Percentiles rank a stretch among this genome's conserved stretches.
These are phyloP conservation scores for Apamea monoglypha DNA, from an alignment of 2,888 invertebrate genomes.

Conservation along the genomic window DNA sequence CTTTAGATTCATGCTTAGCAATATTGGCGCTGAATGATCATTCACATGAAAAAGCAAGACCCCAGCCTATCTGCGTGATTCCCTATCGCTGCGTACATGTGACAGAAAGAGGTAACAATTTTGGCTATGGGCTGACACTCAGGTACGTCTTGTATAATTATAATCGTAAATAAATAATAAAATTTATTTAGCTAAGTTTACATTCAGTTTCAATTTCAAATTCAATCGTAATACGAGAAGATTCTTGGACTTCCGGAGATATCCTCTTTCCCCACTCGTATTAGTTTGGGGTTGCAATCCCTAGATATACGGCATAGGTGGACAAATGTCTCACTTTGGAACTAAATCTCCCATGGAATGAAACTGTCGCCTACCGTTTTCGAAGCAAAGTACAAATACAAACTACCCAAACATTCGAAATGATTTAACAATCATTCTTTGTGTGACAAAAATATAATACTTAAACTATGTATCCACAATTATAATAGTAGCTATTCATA, in stretches of 20 bases:
- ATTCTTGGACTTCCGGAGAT: background rate
- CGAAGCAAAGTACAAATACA: background rate
- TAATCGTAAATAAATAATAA: no score
- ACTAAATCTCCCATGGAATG: no score
- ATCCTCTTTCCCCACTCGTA: background rate
- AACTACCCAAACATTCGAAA: background rate
- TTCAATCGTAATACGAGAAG: background rate
- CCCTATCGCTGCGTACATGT: constrained; percentile 62
- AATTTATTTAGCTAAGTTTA: no score
- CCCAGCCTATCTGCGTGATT: constrained; percentile 62
- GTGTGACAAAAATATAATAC: background rate
- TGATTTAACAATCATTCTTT: background rate
- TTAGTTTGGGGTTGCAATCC: background rate
- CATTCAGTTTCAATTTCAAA: no score
- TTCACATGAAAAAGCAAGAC: background rate
- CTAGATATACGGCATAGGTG: background rate
- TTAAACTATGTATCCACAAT: background rate
- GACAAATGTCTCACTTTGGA: no score
- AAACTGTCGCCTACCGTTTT: background rate
- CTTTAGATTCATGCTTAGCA: constrained; percentile 66
- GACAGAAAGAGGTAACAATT: constrained; percentile 70
- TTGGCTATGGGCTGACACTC: constrained; percentile 77
- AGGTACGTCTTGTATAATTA: constrained; percentile 66
- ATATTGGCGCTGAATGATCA: constrained; percentile 62
- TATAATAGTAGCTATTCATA: background rate